A percentile compares a stretch with the other conserved stretches of the same genome.
phyloP scores from a whole-genome alignment of 2,888 invertebrate species.

The Platerodrilus igneus region DNA sequence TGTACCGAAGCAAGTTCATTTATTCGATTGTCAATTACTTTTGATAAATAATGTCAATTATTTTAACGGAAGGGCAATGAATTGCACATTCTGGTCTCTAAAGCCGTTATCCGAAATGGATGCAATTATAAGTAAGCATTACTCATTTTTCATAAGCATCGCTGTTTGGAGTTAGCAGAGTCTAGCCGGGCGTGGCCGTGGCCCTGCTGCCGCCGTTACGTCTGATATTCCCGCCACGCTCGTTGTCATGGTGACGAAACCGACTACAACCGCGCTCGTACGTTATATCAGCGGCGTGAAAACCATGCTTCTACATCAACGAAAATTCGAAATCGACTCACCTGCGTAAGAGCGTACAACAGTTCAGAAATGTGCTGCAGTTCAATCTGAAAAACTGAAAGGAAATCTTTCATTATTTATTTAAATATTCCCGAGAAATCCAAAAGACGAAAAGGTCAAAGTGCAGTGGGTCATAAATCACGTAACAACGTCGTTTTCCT shows the following conservation, averaged over 20 bases:
- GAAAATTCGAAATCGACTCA: background rate
- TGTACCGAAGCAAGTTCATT: too few species aligned
- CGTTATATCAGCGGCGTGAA: slow-evolving; percentile 14
- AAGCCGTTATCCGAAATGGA: slow-evolving; percentile 17
- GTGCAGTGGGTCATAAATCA: slow-evolving; percentile 27
- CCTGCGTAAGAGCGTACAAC: background rate
- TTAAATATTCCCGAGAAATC: background rate
- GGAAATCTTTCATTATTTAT: background rate
- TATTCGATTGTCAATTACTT: slow-evolving; percentile 17
- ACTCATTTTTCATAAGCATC: slow-evolving; percentile 14
- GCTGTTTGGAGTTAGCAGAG: slow-evolving; percentile 13
- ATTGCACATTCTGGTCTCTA: slow-evolving; percentile 16
- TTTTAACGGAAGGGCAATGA: slow-evolving; percentile 15
- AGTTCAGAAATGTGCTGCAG: background rate
- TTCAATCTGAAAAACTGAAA: background rate
- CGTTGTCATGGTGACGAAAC: slow-evolving; percentile 23
- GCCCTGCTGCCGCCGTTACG: slow-evolving; percentile 28
- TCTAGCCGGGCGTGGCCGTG: slow-evolving; percentile 27
- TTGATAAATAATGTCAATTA: slow-evolving; percentile 18
- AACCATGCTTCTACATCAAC: slow-evolving; percentile 9
- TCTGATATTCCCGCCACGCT: slow-evolving; percentile 29
- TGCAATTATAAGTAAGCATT: slow-evolving; percentile 19
- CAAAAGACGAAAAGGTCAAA: slow-evolving; percentile 23
- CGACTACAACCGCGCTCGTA: slow-evolving; percentile 17
- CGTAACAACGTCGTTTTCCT: too few species aligned